Conservation (phyloP, 2,888 invertebrate species). For the Ichneumoninae sp. region DNA sequence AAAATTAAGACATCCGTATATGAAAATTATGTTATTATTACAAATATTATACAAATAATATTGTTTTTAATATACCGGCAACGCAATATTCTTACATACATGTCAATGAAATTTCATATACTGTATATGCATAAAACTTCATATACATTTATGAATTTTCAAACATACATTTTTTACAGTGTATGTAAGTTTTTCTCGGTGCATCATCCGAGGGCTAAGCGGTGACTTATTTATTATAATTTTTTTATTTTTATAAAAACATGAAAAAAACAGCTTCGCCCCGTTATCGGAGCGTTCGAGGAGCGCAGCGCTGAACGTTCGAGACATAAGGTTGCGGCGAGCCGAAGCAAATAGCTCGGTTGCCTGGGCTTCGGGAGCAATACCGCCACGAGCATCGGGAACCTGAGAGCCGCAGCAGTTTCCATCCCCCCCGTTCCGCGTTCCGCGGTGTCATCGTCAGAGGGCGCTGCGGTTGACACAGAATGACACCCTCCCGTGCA, state of each 20-base stretch:
- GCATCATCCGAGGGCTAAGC: neutral
- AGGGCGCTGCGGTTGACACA: conserved; percentile 84
- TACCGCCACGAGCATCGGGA: conserved; percentile 47
- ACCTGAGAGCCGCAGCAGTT: conserved; percentile 65
- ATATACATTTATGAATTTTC: too few species aligned
- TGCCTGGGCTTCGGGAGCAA: conserved; percentile 63
- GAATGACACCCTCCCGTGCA: conserved; percentile 79
- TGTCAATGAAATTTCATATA: too few species aligned
- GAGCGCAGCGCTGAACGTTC: neutral
- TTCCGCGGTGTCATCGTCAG: conserved; percentile 84
- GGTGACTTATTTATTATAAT: neutral
- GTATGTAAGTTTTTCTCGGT: too few species aligned
- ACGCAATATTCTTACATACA: too few species aligned
- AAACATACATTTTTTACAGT: too few species aligned
- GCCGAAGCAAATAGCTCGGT: conserved; percentile 62
- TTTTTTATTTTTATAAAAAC: neutral
- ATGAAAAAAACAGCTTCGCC: conserved; percentile 20
- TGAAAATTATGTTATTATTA: too few species aligned
- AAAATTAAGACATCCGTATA: too few species aligned
- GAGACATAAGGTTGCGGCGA: conserved; percentile 39
- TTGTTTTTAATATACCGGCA: too few species aligned
- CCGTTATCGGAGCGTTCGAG: conserved; percentile 14
- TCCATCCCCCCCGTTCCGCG: conserved; percentile 80
- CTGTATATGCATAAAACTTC: too few species aligned
- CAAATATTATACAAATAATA: too few species aligned